phyloP scores from a whole-genome alignment of 2,113 vertebrate species.

The Enhydra lutris region DNA sequence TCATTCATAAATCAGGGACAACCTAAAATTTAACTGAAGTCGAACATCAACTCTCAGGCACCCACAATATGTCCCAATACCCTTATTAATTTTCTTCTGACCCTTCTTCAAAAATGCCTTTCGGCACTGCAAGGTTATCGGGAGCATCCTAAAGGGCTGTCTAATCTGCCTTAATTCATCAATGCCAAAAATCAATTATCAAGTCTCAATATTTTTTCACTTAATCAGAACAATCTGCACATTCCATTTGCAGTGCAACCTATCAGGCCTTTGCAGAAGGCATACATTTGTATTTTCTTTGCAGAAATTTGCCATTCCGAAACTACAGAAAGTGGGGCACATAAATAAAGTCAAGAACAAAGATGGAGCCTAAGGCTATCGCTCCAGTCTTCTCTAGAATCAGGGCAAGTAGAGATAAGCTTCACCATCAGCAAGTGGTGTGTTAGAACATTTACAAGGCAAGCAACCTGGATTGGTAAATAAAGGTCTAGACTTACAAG shows the following conservation, averaged over 20 bases:
- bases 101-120: neutral
- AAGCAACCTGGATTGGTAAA: neutral
- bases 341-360: neutral
- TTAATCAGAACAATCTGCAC: neutral
- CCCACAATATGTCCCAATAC: neutral
- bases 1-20: neutral
- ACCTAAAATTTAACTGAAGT: neutral
- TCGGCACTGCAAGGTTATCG: neutral
- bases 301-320: neutral
- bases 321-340: neutral
- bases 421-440: neutral
- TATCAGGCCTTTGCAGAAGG: neutral
- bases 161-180: neutral
- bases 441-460: neutral
- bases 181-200: neutral
- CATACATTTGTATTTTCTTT: neutral
- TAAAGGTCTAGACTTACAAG: neutral
- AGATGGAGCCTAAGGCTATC: rapidly evolving
- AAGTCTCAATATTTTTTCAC: neutral
- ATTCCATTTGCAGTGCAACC: neutral
- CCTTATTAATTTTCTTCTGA: neutral
- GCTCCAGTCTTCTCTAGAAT: neutral
- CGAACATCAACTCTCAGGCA: neutral
- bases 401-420: neutral
- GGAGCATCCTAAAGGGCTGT: neutral